Base-by-base conservation (phyloP, 2,797 vertebrate genomes). In the Lophura swinhoii region DNA sequence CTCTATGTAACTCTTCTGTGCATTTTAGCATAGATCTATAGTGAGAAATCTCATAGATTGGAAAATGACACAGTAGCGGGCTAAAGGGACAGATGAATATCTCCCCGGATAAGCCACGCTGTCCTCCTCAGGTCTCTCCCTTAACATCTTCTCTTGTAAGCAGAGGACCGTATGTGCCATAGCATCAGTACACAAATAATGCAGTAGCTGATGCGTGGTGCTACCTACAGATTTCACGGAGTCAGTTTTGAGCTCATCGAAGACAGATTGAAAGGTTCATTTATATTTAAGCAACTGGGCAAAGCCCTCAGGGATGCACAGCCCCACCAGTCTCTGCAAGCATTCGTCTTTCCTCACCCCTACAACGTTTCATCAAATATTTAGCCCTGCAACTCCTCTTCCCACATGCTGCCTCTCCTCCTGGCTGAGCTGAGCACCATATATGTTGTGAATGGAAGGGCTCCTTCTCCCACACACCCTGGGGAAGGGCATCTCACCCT, bases 291-390 rank as follows among this genome's bases (percentile, higher is more conserved):
- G 63, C 46, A 87, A 71, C 71, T 51, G 56, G 48, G 58, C 64
- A 63, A 92, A 90, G 79, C 83, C 85, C 87, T 93, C 56, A 26
- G 85, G 76, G 83, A 39, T 59, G 60, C 83, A 29, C 23, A 43
- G 68, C 73, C 68, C 37, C 87, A 44, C 74, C 74, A 94, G 71
- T 29, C 64, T 49, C 80, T 92, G 64, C 73, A 78, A 79, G 49
- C 3, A 14, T 76, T 79, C 69, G 58, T 95, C 88, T 93, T 90
- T 92, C 87, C 71, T 90, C 92, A 88, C 63, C 44, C 51, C 56
- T 76, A 33, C 37, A 68, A 53, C 0, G 2, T 81, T 76, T 64
- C 77, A 74, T 43, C 37, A 68, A 93, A 73, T 3, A 73, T 63
- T 82, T 83, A 94, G 73, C 80, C 73, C 83, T 76, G 83, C 56